Base-by-base conservation (phyloP, 37 sponge, comb jelly and placozoan genomes). In the Diacarnus erythraeanus region DNA sequence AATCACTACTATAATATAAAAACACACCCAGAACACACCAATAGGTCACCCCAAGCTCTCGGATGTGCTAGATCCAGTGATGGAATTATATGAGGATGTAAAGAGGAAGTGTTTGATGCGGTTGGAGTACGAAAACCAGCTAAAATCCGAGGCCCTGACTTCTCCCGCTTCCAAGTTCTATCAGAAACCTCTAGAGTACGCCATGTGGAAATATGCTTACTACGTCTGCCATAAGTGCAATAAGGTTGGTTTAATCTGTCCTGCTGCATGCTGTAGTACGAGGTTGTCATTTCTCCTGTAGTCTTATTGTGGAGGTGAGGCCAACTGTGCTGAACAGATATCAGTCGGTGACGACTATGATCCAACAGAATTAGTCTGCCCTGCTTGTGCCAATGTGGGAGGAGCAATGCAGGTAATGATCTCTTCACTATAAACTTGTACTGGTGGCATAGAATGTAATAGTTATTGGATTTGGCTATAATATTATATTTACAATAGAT, bases 181-280 rank as follows among this genome's bases (percentile, higher is more conserved):
- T 76, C 91, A 96, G 82, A 88, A 94, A 27, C 95, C 98, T n/a
- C 79, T 76, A 29, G 95, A 92, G 51, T 94, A 91, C 67, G 91
- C 95, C 69, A 90, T 94, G 93, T 80, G 88, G 75, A 87, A 90
- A 58, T 97, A 97, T 83, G 91, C 95, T 47, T 97, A 97, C 84
- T 97, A 97, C 47, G 88, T 94, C 59, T 97, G 98, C 79, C 90
- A 75, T 93, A 97, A 97, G 82, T 97, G 98, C 84, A 90, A 85
- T 63, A 91, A 92, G 91, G 97, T 94, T 36, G 30, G 87, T 27
- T 15, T 15, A 12, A 47, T 15, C 51, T 12, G n/a, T n/a, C n/a
- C n/a, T n/a, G n/a, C n/a, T n/a, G n/a, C 51, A 47, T 15, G 51
- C 12, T 12, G 12, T 12, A 15, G 10, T 12, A 47, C 12, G 51